Conservation (phyloP, 2,113 vertebrate species). For the Colossoma macropomum region DNA sequence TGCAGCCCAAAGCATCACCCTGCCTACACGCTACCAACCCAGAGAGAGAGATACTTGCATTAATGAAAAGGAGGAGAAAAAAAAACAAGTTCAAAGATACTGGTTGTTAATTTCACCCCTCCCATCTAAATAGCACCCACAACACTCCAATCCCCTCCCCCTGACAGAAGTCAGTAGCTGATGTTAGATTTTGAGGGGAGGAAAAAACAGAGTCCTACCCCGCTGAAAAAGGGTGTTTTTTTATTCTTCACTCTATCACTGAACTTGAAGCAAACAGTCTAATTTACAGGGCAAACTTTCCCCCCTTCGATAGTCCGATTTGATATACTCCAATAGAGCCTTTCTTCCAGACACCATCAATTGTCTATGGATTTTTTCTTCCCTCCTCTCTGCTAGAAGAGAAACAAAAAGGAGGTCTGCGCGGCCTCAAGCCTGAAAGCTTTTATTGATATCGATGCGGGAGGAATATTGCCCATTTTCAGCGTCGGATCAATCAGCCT, state of each 20-base stretch:
- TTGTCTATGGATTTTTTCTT: slow-evolving; percentile 83
- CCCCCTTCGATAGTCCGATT: slow-evolving; percentile 77
- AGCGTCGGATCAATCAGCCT: slow-evolving; percentile 79
- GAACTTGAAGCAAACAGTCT: slow-evolving; percentile 81
- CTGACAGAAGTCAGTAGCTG: background rate
- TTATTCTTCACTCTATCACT: slow-evolving; percentile 73
- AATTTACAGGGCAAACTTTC: slow-evolving; percentile 79
- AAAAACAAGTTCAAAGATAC: slow-evolving; percentile 66
- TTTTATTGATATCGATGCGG: slow-evolving; percentile 83
- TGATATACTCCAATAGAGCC: slow-evolving; percentile 83
- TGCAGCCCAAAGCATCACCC: slow-evolving; percentile 81
- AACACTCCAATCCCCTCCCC: background rate
- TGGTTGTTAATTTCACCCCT: slow-evolving; percentile 9
- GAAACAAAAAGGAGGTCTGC: slow-evolving; percentile 80
- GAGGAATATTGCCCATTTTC: slow-evolving; percentile 81
- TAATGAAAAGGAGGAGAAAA: slow-evolving; percentile 63
- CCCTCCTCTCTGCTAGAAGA: slow-evolving; percentile 75
- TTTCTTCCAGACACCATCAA: slow-evolving; percentile 84
- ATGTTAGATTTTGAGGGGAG: background rate
- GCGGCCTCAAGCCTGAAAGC: slow-evolving; percentile 77
- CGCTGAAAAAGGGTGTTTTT: slow-evolving; percentile 45
- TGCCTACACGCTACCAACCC: slow-evolving; percentile 80
- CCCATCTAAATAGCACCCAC: background rate
- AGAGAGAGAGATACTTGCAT: slow-evolving; percentile 64
- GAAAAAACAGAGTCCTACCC: background rate